These are phyloP conservation scores for Drosophila prolongata DNA, from an alignment of 2,888 invertebrate species.

Conservation along the genomic window DNA sequence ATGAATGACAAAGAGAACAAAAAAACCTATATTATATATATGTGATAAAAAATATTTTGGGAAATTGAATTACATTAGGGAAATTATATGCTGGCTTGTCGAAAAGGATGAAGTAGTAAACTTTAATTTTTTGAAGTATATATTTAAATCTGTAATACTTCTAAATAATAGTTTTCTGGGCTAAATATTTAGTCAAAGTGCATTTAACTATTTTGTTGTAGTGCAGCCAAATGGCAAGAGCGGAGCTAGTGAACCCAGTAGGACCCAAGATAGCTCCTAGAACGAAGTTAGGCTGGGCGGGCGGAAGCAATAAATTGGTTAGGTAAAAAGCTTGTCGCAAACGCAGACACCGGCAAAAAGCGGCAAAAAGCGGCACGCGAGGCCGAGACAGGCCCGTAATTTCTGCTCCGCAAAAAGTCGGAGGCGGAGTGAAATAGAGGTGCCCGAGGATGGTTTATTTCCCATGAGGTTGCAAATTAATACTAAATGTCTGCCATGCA, in stretches of 20 bases:
- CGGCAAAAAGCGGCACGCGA: conserved; percentile 51
- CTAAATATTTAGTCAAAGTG: neutral
- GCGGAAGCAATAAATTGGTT: conserved; percentile 78
- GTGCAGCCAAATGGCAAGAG: conserved; percentile 8
- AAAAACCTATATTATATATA: too few relatives aligned
- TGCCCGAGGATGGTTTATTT: conserved; percentile 40
- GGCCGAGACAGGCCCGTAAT: conserved; percentile 63
- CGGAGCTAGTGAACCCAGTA: conserved; percentile 20
- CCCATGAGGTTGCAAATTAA: conserved; percentile 60
- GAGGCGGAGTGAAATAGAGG: conserved; percentile 10
- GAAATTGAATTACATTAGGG: too few relatives aligned
- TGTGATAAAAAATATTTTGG: too few relatives aligned
- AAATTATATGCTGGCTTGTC: too few relatives aligned
- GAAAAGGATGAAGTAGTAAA: too few relatives aligned
- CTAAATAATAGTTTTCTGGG: too few relatives aligned
- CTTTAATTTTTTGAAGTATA: too few relatives aligned
- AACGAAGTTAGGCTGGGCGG: conserved; percentile 22
- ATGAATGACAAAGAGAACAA: neutral
- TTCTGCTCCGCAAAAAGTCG: conserved; percentile 30
- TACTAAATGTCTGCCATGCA: conserved; percentile 40
- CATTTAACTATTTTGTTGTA: neutral
- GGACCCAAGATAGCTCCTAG: conserved; percentile 21
- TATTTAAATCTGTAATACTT: too few relatives aligned
- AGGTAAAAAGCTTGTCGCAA: conserved; percentile 75
- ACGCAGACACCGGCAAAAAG: conserved; percentile 60